Evolutionary conservation across 1,140 invertebrate genomes (phyloP), one percentile per base, ranked within the genome.

Genomic region (Panonychus citri): DNA sequence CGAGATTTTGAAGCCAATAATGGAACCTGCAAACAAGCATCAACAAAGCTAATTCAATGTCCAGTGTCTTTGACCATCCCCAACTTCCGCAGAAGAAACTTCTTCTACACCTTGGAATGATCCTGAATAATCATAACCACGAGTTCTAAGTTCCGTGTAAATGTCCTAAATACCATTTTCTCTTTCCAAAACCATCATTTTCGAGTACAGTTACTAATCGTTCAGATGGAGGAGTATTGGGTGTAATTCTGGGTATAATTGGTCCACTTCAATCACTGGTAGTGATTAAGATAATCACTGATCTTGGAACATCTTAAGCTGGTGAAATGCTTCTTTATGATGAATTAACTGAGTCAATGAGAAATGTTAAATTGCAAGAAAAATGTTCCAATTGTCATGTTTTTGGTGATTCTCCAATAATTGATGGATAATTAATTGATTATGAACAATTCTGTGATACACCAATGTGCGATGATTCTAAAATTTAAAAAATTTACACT

Each of bases 181-280:
- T 99, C 28, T 96, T 88, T 72, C 89, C 91, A 3, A 71, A 74
- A 51, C 91, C 94, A 13, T 90, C 93, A 0, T 81, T 85, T 42
- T 17, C 87, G 1, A 79, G 87, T 65, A 79, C 83, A n/a, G 86
- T 97, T 2, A 89, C 84, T 12, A 95, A 86, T 65, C 98, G 94
- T 71, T 85, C 86, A 5, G 87, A 95, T 68, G 83, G 84, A 30
- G 94, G 94, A 3, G 87, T 99, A n/a, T 67, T 96, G 27, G 91
- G 93, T 46, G 78, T 83, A 78, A 79, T 84, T 65, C 83, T 86
- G n/a, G 90, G 89, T 42, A 74, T 80, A 12, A 89, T 95, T 63
- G 90, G 90, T 40, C 80, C 81, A 13, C 67, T 97, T 25, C 90
- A 97, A 76, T 89, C 93, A 0, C 65, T 96, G 48, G 93, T 98